Base-by-base conservation (phyloP, 2,797 vertebrate genomes). In the Iguana delicatissima region DNA sequence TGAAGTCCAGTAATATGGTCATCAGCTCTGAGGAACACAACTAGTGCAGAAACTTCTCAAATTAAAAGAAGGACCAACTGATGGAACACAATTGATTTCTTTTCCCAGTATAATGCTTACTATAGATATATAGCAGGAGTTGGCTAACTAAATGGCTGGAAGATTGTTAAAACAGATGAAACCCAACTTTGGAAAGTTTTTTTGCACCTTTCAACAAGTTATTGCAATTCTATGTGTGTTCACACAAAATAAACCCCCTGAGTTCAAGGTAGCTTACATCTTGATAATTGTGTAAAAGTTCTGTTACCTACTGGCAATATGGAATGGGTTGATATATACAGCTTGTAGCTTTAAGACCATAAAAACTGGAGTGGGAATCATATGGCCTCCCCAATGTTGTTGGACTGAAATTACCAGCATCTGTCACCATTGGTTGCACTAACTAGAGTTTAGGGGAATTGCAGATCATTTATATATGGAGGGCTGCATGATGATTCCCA, bases 11-110 rank as follows among this genome's bases (percentile, higher is more conserved):
- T 50, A 24, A n/a, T 2, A 57, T 77, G 83, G 22, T 26, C 26
- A 38, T 50, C 74, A 83, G 62, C 55, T 64, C 42, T 0, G 22
- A 82, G 80, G 82, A 91, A 38, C 85, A 84, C 35, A 89, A 80
- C 42, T 77, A 14, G 0, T 77, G 55, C 88, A 74, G 79, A 46
- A 52, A 64, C 7, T 0, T 89, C 24, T 82, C 26, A 42, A 20
- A 69, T 29, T 29, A 46, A 93, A 81, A 42, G 26, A 2, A 1
- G 0, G 32, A n/a, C 52, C 79, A 38, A 24, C 8, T 29, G 55
- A 29, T 46, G 38, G 4, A 24, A 50, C 42, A 55, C 59, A 20
- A 52, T 72, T 80, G 77, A 72, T 18, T 32, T 26, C 67, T 76
- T 50, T 1, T 42, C 38, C 46, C 72, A 84, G 35, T 42, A 59